Base-by-base conservation (phyloP, 2,888 invertebrate genomes). In the Lithosia quadra region DNA sequence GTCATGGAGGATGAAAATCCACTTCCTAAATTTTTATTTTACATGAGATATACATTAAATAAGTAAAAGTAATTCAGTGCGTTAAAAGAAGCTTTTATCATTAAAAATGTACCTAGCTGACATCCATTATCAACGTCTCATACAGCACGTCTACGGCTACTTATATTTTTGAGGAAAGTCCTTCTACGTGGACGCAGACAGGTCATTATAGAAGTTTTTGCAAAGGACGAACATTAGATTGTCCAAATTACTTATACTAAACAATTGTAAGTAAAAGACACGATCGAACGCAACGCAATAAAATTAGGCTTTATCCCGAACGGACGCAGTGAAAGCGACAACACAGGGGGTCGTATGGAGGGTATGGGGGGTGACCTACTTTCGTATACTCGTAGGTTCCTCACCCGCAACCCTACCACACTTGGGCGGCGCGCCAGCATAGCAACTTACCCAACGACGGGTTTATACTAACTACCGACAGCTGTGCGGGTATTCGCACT, bases 271-370 rank as follows among this genome's bases (percentile, higher is more conserved):
- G 84, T 85, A 87, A 86, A 85, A 88, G 87, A 87, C 86, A 85
- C 88, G 89, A 92, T 92, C 90, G 91, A 91, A 90, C 85, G 78
- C 82, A 83, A 86, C 88, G 89, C 90, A 92, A 93, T 93, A 92
- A 93, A 92, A 93, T 93, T 94, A 92, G 91, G 89, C 86, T 91
- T 90, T 89, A 91, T 91, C 89, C 89, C 91, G 81, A 81, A 76
- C 87, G 86, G 86, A 86, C 88, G 86, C 86, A 90, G 87, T 88
- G 91, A 92, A 91, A 91, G 91, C 90, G 90, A 89, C 91, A 88
- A 88, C 88, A 84, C 84, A 84, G 77, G 86, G 85, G 83, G 75
- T n/a, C n/a, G n/a, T n/a, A n/a, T n/a, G n/a, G n/a, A 75, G 71
- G 73, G 62, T 15, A 24, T 69, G 75, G 82, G 82, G 80, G 83